Evolutionary conservation across 2,797 vertebrate species (phyloP), one percentile per base, ranked within the genome.

Genomic region (Gila robusta): DNA sequence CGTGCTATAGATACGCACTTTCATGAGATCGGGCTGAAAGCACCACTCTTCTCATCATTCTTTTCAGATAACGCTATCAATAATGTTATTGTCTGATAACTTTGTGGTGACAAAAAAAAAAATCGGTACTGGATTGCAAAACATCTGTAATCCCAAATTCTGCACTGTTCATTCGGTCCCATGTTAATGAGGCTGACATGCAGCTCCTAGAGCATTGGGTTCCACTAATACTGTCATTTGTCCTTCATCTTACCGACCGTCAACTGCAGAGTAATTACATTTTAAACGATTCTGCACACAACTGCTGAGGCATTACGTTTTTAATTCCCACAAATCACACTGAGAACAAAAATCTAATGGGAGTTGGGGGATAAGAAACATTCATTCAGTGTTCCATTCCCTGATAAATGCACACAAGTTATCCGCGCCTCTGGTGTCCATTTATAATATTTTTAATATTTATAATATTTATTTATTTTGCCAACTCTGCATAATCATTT

Each of bases 211-310:
- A 90, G 91, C 92, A 91, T 85, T 87, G 88, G 89, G 89, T 81
- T 93, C 87, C 89, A 89, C 91, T 90, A 91, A 87, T 86, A 87
- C 92, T 91, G 89, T 91, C 82, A 39, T 88, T 89, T 85, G 89
- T 88, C 79, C 79, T 88, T 79, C 86, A 73, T 86, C 82, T 78
- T 49, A n/a, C 78, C 80, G 87, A 86, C 91, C 56, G 67, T 89
- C 89, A 92, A 91, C 87, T 89, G 85, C 88, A 91, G 92, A 92
- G 93, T 94, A 94, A 94, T 95, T 94, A 95, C 93, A 94, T 94
- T 95, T 93, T 93, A 92, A 96, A 94, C 89, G 91, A 93, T 92
- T 94, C 88, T 84, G 89, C 90, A 92, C 91, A 93, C 92, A 94
- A 93, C 92, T 91, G 91, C 91, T 89, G 90, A 90, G 89, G 85